phyloP scores from a whole-genome alignment of 2,797 vertebrate species.

The Brachyalestes nurse region DNA sequence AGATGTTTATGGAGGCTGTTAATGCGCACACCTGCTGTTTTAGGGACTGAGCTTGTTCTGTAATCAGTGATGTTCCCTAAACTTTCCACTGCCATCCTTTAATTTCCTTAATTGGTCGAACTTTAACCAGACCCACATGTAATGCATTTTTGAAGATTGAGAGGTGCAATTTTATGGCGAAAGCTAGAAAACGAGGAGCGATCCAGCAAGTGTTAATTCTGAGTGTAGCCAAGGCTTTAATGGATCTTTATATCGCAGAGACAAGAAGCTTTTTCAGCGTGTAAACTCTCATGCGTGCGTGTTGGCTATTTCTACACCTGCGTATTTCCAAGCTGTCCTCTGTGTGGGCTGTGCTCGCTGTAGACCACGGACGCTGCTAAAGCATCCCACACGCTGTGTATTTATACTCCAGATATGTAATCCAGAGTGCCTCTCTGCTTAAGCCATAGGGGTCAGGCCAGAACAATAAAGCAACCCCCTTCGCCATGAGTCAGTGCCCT shows the following conservation, averaged over 20 bases:
- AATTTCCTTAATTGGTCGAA: not conserved
- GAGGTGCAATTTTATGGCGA: not conserved
- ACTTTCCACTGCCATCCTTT: not conserved
- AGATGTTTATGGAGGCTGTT: slow-evolving; percentile 44
- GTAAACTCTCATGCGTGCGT: not conserved
- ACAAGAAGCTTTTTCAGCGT: not conserved
- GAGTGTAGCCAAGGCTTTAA: not conserved
- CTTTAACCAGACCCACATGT: slow-evolving; percentile 18
- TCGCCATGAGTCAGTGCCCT: slow-evolving; percentile 48
- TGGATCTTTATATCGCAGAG: not conserved
- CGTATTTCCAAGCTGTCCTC: slow-evolving; percentile 30
- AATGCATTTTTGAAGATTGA: not conserved
- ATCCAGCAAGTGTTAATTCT: not conserved
- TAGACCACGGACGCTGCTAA: slow-evolving; percentile 67
- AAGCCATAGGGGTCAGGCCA: slow-evolving; percentile 49
- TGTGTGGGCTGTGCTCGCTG: slow-evolving; percentile 63
- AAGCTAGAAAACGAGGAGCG: not conserved
- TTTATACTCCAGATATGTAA: slow-evolving; percentile 70
- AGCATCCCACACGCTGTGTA: slow-evolving; percentile 76
- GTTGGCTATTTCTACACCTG: slow-evolving; percentile 24
- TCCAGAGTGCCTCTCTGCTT: slow-evolving; percentile 47
- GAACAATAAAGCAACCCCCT: slow-evolving; percentile 48
- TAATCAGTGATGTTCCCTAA: slow-evolving; percentile 7
- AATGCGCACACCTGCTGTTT: slow-evolving; percentile 45
- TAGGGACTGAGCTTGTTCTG: slow-evolving; percentile 6